Percentiles rank a stretch among this genome's conserved stretches.
These are phyloP conservation scores for Bombus waltoni DNA, from an alignment of 1,140 invertebrate species.

Conservation along the genomic window DNA sequence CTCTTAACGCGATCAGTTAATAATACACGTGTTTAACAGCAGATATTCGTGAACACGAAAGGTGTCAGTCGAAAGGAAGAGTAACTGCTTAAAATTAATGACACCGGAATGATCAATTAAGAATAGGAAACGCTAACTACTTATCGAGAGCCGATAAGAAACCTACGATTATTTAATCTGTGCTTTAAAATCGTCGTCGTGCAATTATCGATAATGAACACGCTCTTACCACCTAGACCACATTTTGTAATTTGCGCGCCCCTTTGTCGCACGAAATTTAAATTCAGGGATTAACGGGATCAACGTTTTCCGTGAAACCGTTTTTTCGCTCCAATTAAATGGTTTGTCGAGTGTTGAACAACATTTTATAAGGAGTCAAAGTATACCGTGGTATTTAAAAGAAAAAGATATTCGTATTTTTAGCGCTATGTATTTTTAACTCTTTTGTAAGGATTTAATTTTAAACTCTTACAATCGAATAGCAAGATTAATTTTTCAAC, in stretches of 20 bases:
- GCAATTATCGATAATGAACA: slow-evolving; percentile 75
- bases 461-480: no score
- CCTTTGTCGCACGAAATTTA: slow-evolving; percentile 47
- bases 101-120: not conserved
- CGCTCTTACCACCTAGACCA: slow-evolving; percentile 47
- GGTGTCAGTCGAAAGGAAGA: not conserved
- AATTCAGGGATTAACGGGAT: not conserved
- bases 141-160: slow-evolving; percentile 70
- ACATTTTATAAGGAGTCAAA: not conserved
- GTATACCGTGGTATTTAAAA: not conserved
- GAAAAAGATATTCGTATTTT: not conserved
- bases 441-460: no score
- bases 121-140: slow-evolving; percentile 28
- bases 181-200: slow-evolving; percentile 66
- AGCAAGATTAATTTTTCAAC: no score
- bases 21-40: not conserved
- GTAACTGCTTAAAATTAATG: not conserved
- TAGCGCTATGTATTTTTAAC: no score
- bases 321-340: not conserved
- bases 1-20: not conserved
- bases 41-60: not conserved
- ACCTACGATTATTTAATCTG: slow-evolving; percentile 76
- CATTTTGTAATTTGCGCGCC: slow-evolving; percentile 21
- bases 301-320: not conserved
- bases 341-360: not conserved